Percentiles rank a stretch among this genome's conserved stretches.
Evolutionary conservation across 2,113 vertebrate species (phyloP).

Genomic region (Capreolus pygargus): DNA sequence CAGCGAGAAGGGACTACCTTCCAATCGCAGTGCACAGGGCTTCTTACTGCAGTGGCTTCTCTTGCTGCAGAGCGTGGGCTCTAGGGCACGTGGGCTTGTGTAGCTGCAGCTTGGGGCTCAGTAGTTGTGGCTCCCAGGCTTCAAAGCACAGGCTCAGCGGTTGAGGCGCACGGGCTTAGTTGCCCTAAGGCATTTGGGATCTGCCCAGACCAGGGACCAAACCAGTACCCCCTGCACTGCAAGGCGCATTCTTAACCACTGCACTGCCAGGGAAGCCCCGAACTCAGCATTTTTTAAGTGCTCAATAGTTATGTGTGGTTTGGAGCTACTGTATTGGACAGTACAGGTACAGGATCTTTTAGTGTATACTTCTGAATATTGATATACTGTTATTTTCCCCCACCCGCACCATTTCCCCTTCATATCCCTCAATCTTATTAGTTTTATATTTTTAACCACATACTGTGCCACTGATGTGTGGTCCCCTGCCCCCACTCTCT

Average conservation of each 20-base stretch:
- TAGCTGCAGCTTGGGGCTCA: background rate
- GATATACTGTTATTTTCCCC: background rate
- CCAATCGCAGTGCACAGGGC: background rate
- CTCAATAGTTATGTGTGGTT: background rate
- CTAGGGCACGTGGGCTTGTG: background rate
- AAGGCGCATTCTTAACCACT: background rate
- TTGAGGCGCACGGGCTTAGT: background rate
- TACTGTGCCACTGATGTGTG: background rate
- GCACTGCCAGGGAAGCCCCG: background rate
- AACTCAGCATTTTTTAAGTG: background rate
- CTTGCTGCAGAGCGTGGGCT: accelerated
- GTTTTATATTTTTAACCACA: background rate
- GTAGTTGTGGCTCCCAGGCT: background rate
- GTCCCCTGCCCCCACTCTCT: background rate
- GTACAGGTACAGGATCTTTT: background rate
- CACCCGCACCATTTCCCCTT: background rate
- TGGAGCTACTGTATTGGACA: background rate
- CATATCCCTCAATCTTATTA: background rate
- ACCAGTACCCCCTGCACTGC: background rate
- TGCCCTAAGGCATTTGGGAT: background rate
- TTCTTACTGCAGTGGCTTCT: background rate
- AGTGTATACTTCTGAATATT: background rate
- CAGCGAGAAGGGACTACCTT: background rate
- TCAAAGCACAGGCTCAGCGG: background rate
- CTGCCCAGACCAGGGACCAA: background rate